A percentile compares a stretch with the other conserved stretches of the same genome.
Conservation (phyloP, 1,140 invertebrate genomes). For the Drosophila serrata region DNA sequence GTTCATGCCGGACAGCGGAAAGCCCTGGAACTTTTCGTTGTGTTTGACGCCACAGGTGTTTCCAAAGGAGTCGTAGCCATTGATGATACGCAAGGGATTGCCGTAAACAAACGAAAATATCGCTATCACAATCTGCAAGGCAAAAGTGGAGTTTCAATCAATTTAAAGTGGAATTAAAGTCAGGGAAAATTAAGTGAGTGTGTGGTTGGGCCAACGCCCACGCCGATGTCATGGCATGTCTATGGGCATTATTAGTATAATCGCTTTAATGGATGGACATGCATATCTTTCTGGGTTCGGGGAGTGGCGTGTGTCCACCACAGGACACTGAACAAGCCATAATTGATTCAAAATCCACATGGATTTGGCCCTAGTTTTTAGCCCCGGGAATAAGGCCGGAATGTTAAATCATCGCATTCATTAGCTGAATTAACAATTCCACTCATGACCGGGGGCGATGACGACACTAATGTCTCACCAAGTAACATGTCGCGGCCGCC, state of each 20-base stretch:
- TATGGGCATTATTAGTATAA: constrained; percentile 30
- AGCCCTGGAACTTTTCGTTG: constrained; percentile 90
- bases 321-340: constrained; percentile 20
- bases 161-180: constrained; percentile 29
- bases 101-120: constrained; percentile 96
- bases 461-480: constrained; percentile 46
- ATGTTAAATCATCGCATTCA: constrained; percentile 51
- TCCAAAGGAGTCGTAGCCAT: constrained; percentile 98
- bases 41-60: constrained; percentile 96
- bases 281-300: constrained; percentile 3
- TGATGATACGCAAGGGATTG: constrained; percentile 93
- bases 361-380: constrained; percentile 9
- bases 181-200: constrained; percentile 7
- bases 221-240: constrained; percentile 44
- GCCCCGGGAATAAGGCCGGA: constrained; percentile 8
- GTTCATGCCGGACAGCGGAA: constrained; percentile 92
- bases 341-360: constrained; percentile 29
- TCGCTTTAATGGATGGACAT: constrained; percentile 38
- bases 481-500: constrained; percentile 28
- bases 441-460: constrained; percentile 57
- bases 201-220: constrained; percentile 58
- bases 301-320: constrained; percentile 28
- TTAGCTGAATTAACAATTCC: constrained; percentile 61
- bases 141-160: constrained; percentile 11
- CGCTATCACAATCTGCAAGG: constrained; percentile 90